Percentiles rank a stretch among this genome's conserved stretches.
Conservation (phyloP, 2,888 invertebrate species). For the Mallateleia sp. region DNA sequence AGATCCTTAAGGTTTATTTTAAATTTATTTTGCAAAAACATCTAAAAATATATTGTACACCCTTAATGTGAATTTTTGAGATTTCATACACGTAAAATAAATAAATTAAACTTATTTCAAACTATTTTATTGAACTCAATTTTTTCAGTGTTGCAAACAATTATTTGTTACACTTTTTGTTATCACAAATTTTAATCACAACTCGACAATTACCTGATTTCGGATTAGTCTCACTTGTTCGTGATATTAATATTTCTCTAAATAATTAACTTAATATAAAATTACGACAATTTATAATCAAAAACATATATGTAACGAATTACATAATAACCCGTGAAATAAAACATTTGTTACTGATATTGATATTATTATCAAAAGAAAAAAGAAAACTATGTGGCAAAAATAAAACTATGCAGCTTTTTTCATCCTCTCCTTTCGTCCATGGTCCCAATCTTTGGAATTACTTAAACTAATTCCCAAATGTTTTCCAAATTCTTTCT, state of each 20-base stretch:
- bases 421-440: slow-evolving; percentile 3
- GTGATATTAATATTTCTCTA: slow-evolving; percentile 2
- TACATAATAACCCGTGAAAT: slow-evolving; percentile 2
- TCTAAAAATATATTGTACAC: slow-evolving; percentile 2
- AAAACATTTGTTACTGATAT: slow-evolving; percentile 2
- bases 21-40: neutral
- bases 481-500: slow-evolving; percentile 46
- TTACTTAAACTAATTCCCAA: slow-evolving; percentile 33
- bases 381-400: neutral
- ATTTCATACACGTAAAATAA: slow-evolving; percentile 2
- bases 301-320: slow-evolving; percentile 2
- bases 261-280: slow-evolving; percentile 2
- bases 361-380: slow-evolving; percentile 2
- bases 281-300: neutral
- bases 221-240: neutral
- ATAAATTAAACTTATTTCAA: neutral
- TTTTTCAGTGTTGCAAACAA: slow-evolving; percentile 2
- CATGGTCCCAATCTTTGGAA: slow-evolving; percentile 44
- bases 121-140: slow-evolving; percentile 2
- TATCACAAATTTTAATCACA: slow-evolving; percentile 2
- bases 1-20: slow-evolving; percentile 2
- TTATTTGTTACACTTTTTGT: neutral
- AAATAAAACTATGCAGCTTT: neutral
- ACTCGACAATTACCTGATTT: neutral
- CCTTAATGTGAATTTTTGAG: neutral